Percentiles rank a stretch among this genome's conserved stretches.
phyloP scores from a whole-genome alignment of 1,140 invertebrate genomes.

The Hyles vespertilio region DNA sequence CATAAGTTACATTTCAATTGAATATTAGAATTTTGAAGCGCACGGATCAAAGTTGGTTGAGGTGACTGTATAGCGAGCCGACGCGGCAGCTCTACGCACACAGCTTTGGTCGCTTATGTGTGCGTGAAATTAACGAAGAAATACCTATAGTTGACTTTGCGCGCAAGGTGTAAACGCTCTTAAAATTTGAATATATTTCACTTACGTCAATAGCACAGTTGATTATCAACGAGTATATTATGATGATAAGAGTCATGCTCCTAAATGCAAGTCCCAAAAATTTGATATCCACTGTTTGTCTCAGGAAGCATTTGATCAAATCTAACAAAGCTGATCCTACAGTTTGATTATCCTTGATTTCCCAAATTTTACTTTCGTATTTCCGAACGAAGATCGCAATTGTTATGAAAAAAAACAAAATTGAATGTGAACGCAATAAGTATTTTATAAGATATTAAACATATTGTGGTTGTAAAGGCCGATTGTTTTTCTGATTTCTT shows the following conservation, averaged over 20 bases:
- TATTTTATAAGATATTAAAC: slow-evolving; percentile 51
- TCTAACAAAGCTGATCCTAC: slow-evolving; percentile 41
- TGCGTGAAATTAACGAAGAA: too few relatives aligned
- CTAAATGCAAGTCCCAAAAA: slow-evolving; percentile 54
- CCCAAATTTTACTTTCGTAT: slow-evolving; percentile 39
- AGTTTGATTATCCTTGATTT: slow-evolving; percentile 33
- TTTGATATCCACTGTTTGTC: slow-evolving; percentile 57
- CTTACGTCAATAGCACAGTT: slow-evolving; percentile 66
- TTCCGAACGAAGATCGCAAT: slow-evolving; percentile 38
- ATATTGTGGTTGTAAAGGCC: slow-evolving; percentile 49
- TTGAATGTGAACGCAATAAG: slow-evolving; percentile 49
- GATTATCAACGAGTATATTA: slow-evolving; percentile 60
- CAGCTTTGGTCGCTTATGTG: too few relatives aligned
- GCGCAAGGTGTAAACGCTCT: too few relatives aligned
- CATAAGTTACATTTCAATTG: too few relatives aligned
- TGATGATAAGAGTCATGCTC: slow-evolving; percentile 41
- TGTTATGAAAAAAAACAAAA: slow-evolving; percentile 39
- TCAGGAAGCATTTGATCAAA: slow-evolving; percentile 59
- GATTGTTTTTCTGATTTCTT: slow-evolving; percentile 55
- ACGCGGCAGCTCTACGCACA: too few relatives aligned
- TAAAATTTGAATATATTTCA: slow-evolving; percentile 17
- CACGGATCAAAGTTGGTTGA: too few relatives aligned
- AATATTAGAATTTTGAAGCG: too few relatives aligned
- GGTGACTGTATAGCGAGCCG: too few relatives aligned
- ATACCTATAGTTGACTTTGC: too few relatives aligned